phyloP scores from a whole-genome alignment of 2,113 vertebrate genomes.

The Buteo buteo region DNA sequence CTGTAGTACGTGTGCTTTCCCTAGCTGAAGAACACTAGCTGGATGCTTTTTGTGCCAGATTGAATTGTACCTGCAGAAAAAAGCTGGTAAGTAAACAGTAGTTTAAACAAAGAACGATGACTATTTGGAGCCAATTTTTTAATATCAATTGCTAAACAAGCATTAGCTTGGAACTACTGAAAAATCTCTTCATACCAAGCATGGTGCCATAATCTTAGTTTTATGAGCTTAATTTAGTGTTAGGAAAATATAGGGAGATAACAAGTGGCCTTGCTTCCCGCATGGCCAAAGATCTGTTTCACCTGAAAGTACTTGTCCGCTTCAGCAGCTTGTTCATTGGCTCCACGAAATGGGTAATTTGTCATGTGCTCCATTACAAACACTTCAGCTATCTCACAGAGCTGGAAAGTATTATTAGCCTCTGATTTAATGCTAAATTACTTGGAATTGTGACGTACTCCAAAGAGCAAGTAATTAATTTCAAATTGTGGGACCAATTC shows the following conservation, averaged over 20 bases:
- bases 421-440: background rate
- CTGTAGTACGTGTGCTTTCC: background rate
- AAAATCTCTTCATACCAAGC: background rate
- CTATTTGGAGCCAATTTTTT: background rate
- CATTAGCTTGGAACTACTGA: background rate
- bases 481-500: background rate
- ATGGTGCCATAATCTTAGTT: background rate
- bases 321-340: background rate
- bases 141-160: background rate
- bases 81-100: background rate
- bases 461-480: background rate
- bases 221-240: background rate
- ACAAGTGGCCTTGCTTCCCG: background rate
- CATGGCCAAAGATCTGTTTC: background rate
- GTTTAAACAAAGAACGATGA: background rate
- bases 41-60: constrained; percentile 1
- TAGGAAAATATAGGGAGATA: background rate
- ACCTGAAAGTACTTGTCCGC: background rate
- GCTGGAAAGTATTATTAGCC: background rate
- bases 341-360: background rate
- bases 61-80: background rate
- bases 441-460: background rate
- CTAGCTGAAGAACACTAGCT: background rate
- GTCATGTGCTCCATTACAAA: background rate
- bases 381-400: background rate